A percentile compares a stretch with the other conserved stretches of the same genome.
Evolutionary conservation across 2,797 vertebrate species (phyloP).

Genomic region (Myotis pilosus): DNA sequence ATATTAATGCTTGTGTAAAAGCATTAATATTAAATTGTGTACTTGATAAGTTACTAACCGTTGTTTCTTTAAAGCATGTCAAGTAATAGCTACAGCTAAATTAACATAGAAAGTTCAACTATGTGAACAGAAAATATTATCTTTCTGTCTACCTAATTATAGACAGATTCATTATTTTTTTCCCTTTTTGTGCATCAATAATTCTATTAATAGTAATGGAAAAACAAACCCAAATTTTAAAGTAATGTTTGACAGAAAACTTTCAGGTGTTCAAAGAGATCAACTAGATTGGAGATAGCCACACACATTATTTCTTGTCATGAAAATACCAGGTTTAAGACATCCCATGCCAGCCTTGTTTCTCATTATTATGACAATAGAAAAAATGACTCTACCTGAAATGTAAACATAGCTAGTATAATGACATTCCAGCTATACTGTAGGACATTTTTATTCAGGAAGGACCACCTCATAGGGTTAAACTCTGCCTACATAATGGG

Average conservation of each 20-base stretch:
- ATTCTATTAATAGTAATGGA: background rate
- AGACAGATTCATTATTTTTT: background rate
- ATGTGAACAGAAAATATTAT: conserved; percentile 17
- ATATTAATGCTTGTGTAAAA: background rate
- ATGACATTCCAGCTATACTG: background rate
- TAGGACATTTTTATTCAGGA: conserved; percentile 34
- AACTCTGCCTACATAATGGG: conserved; percentile 17
- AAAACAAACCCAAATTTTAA: conserved; percentile 44
- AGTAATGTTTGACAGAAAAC: conserved; percentile 4
- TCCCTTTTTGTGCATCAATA: background rate
- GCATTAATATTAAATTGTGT: too few relatives aligned
- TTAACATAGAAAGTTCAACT: conserved; percentile 7
- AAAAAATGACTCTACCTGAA: conserved; percentile 38
- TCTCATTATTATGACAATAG: conserved; percentile 32
- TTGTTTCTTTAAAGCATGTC: conserved; percentile 6
- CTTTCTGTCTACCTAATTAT: background rate
- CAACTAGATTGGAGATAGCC: background rate
- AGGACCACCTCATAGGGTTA: background rate
- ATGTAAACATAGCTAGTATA: background rate
- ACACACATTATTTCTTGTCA: conserved; percentile 34
- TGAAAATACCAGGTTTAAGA: conserved; percentile 4
- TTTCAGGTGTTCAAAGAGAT: conserved; percentile 19
- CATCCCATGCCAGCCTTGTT: background rate
- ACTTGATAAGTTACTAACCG: background rate
- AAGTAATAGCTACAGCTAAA: background rate